Conservation (phyloP, 2,888 invertebrate species). For the Heliconius ethilla region DNA sequence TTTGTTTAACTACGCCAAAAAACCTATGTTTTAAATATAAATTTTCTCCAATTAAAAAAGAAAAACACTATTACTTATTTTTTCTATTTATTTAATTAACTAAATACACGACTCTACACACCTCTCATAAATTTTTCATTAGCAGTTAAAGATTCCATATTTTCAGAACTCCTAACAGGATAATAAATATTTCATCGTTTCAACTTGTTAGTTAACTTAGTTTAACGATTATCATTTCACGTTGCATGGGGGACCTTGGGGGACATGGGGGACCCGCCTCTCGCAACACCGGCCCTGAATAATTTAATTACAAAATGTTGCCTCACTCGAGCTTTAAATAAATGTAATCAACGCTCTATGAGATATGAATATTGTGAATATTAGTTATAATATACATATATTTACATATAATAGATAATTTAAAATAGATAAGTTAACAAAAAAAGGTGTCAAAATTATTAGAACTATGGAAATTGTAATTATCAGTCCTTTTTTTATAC, state of each 20-base stretch:
- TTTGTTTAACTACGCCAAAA: background rate
- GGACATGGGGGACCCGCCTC: constrained; percentile 31
- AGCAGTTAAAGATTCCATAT: background rate
- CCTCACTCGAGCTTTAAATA: constrained; percentile 55
- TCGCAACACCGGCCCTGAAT: constrained; percentile 52
- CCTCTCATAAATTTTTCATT: background rate
- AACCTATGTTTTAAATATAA: background rate
- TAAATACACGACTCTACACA: background rate
- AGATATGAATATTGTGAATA: constrained; percentile 46
- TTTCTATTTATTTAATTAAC: background rate
- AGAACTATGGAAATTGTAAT: no score
- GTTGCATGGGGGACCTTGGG: constrained; percentile 51
- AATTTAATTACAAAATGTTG: constrained; percentile 60
- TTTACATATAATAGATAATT: background rate
- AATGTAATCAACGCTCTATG: constrained; percentile 61
- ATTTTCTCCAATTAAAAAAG: background rate
- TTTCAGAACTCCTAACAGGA: constrained; percentile 28
- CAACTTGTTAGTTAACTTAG: constrained; percentile 56
- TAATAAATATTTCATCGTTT: constrained; percentile 51
- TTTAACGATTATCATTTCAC: constrained; percentile 60
- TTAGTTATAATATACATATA: background rate
- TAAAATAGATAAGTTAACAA: background rate
- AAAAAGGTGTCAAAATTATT: no score
- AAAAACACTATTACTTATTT: background rate
- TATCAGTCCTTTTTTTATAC: no score